Conservation (phyloP, 1,140 invertebrate genomes). For the Drosophila gunungcola region DNA sequence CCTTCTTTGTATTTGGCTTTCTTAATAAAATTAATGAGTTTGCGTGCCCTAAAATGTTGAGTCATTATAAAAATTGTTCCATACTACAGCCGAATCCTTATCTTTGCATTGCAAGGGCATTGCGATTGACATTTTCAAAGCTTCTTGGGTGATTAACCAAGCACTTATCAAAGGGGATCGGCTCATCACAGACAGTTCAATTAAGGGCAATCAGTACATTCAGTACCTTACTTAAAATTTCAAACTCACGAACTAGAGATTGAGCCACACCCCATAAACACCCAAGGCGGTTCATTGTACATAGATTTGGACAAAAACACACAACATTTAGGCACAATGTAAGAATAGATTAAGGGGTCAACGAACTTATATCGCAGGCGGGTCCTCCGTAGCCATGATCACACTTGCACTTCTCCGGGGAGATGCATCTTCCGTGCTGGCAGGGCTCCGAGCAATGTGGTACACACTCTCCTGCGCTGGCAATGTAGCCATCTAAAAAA, state of each 20-base stretch:
- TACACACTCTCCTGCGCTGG: constrained; percentile 89
- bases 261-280: constrained; percentile 3
- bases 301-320: constrained; percentile 13
- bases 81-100: background rate
- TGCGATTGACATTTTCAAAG: background rate
- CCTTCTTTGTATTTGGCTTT: too few relatives aligned
- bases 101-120: constrained; percentile 24
- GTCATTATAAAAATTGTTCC: too few relatives aligned
- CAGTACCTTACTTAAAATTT: background rate
- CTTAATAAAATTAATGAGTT: too few relatives aligned
- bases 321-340: constrained; percentile 24
- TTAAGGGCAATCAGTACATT: background rate
- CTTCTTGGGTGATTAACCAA: background rate
- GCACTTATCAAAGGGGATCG: background rate
- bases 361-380: constrained; percentile 94
- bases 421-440: constrained; percentile 93
- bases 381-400: constrained; percentile 94
- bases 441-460: constrained; percentile 93
- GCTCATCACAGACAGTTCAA: constrained; percentile 6
- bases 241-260: background rate
- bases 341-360: constrained; percentile 12
- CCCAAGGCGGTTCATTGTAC: constrained; percentile 65
- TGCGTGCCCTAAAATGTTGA: too few relatives aligned
- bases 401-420: constrained; percentile 94
- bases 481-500: constrained; percentile 88